These are phyloP conservation scores for Anabacerthia variegaticeps DNA, from an alignment of 2,797 vertebrate species.

Conservation along the genomic window DNA sequence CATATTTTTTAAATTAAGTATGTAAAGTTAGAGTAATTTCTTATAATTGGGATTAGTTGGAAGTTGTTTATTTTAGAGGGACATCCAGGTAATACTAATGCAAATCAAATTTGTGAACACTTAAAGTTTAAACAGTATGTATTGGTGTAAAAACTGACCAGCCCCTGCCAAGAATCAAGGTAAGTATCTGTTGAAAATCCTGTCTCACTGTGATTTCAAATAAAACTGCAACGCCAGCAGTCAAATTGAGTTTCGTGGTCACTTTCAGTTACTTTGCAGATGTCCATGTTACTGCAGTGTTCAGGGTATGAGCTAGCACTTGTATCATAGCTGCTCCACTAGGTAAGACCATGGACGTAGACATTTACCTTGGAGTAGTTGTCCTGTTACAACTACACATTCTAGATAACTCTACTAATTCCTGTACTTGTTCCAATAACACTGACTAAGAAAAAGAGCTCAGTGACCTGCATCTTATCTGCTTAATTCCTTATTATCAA, in stretches of 20 bases:
- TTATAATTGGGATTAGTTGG: neutral
- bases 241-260: neutral
- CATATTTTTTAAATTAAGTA: neutral
- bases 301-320: neutral
- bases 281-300: neutral
- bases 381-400: neutral
- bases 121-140: neutral
- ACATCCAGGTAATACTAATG: neutral
- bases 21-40: neutral
- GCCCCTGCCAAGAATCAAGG: neutral
- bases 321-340: neutral
- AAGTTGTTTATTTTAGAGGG: neutral
- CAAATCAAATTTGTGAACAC: neutral
- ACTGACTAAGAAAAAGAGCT: neutral
- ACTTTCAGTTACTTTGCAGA: neutral
- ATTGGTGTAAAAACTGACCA: neutral
- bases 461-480: neutral
- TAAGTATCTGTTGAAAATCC: neutral
- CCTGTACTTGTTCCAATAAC: neutral
- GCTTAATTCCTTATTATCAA: neutral
- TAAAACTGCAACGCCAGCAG: neutral
- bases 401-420: neutral
- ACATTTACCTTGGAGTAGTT: neutral
- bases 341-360: neutral
- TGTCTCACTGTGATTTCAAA: neutral